Base-by-base conservation (phyloP, 30 jellyfish, hydroid and myxozoan species). In the Chrysaora quinquecirrha region DNA sequence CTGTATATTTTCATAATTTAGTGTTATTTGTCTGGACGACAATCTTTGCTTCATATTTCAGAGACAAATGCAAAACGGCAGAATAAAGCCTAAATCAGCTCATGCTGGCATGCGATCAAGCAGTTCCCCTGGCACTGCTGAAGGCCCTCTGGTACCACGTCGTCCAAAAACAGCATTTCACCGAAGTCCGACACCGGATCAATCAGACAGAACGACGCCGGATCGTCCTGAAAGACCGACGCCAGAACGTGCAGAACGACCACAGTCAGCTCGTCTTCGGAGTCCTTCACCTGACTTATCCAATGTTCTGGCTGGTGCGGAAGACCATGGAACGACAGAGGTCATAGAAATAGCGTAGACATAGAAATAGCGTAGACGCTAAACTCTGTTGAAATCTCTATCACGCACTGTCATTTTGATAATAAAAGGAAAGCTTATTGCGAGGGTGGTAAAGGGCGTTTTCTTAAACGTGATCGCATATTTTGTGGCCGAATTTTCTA, bases 231-330 rank as follows among this genome's bases (percentile, higher is more conserved):
- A n/a, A n/a, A n/a, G n/a, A n/a, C n/a, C n/a, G n/a, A n/a, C n/a
- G n/a, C n/a, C n/a, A n/a, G n/a, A n/a, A n/a, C n/a, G n/a, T n/a
- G n/a, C n/a, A n/a, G n/a, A n/a, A n/a, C 58, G 58, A 43, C 68
- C 68, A 7, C 68, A 52, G 19, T 4, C 68, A 52, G 68, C 68
- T 52, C 68, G 25, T 4, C 25, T 52, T 16, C 68, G 68, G 68
- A 52, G 27, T 3, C 68, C 68, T 52, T 52, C 68, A 20, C 68
- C 68, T 9, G 68, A 52, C 29, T 20, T 52, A 20, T 52, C 68
- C 19, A 10, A 16, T 52, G 25, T 52, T 20, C 29, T 25, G 19
- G 7, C 68, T 52, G 68, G 27, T 19, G 25, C 68, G 27, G 12
- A 9, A 25, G 68, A 52, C 16, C 58, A 43, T 9, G 16, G 58